These are phyloP conservation scores for Chloropsis hardwickii DNA, from an alignment of 2,113 vertebrate genomes.

Conservation along the genomic window DNA sequence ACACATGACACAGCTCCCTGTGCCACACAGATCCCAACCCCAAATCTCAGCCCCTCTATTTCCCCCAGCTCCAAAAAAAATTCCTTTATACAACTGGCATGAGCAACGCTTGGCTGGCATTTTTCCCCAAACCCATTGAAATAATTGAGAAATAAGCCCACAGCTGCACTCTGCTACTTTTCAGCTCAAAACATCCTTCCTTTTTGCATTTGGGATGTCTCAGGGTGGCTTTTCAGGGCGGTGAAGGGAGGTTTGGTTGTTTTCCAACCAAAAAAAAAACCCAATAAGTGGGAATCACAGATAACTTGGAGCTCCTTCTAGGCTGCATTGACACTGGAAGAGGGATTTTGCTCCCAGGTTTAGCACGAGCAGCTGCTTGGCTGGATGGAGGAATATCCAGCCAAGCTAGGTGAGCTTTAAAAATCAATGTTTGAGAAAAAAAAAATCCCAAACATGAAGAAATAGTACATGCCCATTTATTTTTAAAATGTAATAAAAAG, in stretches of 20 bases:
- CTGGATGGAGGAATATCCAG: background rate
- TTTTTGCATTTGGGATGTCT: background rate
- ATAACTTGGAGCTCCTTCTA: background rate
- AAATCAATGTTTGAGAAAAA: background rate
- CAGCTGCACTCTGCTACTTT: slow-evolving; percentile 24
- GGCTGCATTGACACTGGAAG: background rate
- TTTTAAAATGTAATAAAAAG: slow-evolving; percentile 40
- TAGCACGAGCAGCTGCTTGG: background rate
- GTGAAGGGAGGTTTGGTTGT: background rate
- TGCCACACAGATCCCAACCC: background rate
- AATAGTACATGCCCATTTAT: slow-evolving; percentile 6
- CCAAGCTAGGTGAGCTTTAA: background rate
- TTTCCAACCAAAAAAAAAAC: background rate
- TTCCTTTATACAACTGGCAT: slow-evolving; percentile 1
- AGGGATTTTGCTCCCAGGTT: slow-evolving; percentile 17
- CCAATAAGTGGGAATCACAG: background rate
- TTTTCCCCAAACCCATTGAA: background rate
- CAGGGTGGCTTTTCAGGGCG: background rate
- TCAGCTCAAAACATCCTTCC: background rate
- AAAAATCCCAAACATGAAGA: background rate
- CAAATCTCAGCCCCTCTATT: background rate
- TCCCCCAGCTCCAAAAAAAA: background rate
- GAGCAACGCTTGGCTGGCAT: background rate
- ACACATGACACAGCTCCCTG: background rate
- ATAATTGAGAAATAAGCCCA: slow-evolving; percentile 2